Conservation (phyloP, 2,113 vertebrate species). For the Pardalotus punctatus region DNA sequence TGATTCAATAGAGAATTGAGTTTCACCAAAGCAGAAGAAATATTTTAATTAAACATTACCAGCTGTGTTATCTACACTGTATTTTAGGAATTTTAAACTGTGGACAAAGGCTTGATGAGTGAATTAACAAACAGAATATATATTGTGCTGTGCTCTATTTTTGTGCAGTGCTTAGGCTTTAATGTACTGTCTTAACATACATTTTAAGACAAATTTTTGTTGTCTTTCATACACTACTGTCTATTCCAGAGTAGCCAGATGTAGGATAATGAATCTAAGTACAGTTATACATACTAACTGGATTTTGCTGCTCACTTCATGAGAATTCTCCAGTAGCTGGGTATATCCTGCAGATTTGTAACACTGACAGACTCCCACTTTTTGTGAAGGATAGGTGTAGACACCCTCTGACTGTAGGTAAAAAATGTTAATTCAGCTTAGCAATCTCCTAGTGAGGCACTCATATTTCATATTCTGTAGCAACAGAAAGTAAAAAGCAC, state of each 20-base stretch:
- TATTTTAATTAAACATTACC: constrained; percentile 37
- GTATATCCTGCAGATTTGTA: background rate
- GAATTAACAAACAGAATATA: background rate
- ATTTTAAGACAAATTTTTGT: background rate
- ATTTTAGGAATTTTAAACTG: constrained; percentile 7
- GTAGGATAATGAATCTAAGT: background rate
- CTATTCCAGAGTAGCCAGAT: background rate
- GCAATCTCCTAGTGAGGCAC: background rate
- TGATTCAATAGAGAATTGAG: background rate
- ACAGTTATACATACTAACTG: background rate
- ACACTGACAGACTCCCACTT: background rate
- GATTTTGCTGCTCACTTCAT: background rate
- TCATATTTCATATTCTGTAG: background rate
- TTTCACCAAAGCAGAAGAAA: background rate
- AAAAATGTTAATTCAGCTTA: background rate
- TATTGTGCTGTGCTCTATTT: background rate
- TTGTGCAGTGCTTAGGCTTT: background rate
- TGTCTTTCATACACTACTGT: background rate
- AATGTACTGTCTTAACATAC: background rate
- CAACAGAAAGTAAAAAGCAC: background rate
- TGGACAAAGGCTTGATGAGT: background rate
- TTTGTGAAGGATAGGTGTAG: background rate
- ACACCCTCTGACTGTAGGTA: background rate
- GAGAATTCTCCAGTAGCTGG: background rate
- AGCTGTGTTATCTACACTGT: background rate